phyloP scores from a whole-genome alignment of 2,797 vertebrate genomes.

The Florisuga fusca region DNA sequence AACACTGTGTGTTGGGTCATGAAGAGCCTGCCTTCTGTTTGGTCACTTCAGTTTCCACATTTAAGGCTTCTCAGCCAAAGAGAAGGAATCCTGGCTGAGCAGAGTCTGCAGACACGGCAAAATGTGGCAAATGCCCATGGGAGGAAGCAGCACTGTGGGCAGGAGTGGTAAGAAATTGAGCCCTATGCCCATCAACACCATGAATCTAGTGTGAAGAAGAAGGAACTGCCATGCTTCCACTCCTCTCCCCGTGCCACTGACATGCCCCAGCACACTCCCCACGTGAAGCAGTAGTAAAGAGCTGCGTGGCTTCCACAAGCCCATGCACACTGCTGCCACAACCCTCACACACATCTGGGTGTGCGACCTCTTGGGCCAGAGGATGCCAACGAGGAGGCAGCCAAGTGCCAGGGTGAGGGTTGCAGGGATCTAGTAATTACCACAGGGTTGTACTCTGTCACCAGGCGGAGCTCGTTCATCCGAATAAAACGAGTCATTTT shows the following conservation, averaged over 20 bases:
- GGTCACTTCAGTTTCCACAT: neutral
- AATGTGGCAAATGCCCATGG: neutral
- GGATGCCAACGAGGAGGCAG: neutral
- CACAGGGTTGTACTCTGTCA: slow-evolving; percentile 91
- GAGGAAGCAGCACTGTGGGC: neutral
- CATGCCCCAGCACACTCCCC: fast-evolving
- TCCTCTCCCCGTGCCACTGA: neutral
- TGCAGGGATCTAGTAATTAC: slow-evolving; percentile 70
- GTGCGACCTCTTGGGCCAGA: neutral
- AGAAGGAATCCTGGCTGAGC: neutral
- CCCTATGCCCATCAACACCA: neutral
- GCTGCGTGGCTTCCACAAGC: neutral
- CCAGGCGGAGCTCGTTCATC: slow-evolving; percentile 84
- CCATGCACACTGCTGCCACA: fast-evolving
- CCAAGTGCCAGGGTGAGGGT: neutral
- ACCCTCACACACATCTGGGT: neutral
- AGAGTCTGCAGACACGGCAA: neutral
- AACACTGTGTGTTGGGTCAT: neutral
- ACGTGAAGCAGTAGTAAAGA: neutral
- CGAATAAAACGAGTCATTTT: slow-evolving; percentile 86
- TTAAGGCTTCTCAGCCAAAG: neutral
- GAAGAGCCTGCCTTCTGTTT: neutral
- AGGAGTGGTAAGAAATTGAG: neutral
- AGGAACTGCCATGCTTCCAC: fast-evolving
- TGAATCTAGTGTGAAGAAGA: neutral